Conservation (phyloP, 2,797 vertebrate species). For the Scolopax rusticola region DNA sequence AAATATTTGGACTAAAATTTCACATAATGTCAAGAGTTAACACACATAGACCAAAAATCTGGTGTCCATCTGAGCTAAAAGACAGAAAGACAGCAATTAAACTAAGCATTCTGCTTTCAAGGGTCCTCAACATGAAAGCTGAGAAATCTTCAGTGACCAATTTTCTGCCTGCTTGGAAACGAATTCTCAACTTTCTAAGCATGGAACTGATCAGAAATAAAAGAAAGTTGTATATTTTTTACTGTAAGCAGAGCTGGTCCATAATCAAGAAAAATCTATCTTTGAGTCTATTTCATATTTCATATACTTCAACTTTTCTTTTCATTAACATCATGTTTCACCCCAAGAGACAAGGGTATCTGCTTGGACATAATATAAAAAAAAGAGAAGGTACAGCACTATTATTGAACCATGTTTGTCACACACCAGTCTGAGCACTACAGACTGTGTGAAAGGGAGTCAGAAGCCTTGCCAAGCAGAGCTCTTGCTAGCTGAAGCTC, state of each 20-base stretch:
- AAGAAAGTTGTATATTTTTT: background rate
- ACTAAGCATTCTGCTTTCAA: background rate
- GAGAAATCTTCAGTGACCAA: background rate
- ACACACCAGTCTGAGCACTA: fast-evolving
- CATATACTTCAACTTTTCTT: background rate
- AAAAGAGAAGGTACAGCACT: background rate
- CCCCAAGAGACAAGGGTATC: background rate
- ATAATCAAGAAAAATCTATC: background rate
- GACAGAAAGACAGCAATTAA: background rate
- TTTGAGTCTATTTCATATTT: background rate
- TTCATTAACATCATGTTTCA: background rate
- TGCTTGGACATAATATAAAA: background rate
- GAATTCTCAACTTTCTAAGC: background rate
- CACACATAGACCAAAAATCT: background rate
- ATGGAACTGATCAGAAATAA: slow-evolving; percentile 8
- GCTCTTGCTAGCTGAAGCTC: background rate
- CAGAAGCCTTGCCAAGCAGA: background rate
- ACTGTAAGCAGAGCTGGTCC: background rate
- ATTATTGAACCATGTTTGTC: background rate
- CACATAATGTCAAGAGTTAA: background rate
- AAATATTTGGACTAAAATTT: background rate
- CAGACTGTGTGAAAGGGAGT: background rate
- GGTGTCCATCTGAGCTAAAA: slow-evolving; percentile 1
- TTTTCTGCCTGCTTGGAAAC: slow-evolving; percentile 39
- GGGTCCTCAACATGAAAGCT: background rate